Percentiles rank a stretch among this genome's conserved stretches.
phyloP scores from a whole-genome alignment of 35 echinoderm and acorn worm species.

The Ptychodera flava region DNA sequence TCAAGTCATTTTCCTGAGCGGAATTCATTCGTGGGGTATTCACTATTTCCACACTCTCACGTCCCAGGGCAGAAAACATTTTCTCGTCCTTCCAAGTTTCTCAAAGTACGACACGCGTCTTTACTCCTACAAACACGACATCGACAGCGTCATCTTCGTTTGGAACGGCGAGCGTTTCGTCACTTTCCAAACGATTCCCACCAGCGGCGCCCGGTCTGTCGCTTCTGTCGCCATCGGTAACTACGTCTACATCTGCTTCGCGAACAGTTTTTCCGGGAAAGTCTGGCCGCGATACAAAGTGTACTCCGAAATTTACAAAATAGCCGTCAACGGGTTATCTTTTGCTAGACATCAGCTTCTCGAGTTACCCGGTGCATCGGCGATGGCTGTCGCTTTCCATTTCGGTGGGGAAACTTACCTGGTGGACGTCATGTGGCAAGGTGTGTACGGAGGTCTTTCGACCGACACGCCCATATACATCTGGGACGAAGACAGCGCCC shows the following conservation, averaged over 20 bases:
- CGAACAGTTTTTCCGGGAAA: neutral
- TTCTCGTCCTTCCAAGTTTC: neutral
- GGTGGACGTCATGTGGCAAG: neutral
- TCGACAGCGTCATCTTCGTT: neutral
- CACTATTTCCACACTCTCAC: neutral
- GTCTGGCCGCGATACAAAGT: neutral
- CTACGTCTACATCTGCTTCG: neutral
- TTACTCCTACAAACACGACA: neutral
- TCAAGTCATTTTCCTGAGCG: neutral
- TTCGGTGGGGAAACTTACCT: neutral
- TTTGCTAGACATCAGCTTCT: neutral
- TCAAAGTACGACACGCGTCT: neutral
- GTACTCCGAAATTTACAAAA: neutral
- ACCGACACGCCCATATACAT: neutral
- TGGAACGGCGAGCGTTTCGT: neutral
- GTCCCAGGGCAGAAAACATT: neutral
- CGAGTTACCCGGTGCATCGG: neutral
- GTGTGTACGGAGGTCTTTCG: neutral
- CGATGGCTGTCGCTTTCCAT: neutral
- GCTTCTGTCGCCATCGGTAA: neutral
- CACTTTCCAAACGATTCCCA: neutral
- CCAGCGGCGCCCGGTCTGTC: neutral
- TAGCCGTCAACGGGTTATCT: neutral
- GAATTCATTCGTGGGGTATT: neutral
- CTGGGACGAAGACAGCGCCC: neutral